A percentile compares a stretch with the other conserved stretches of the same genome.
Evolutionary conservation across 2,888 invertebrate species (phyloP).

Genomic region (Agrotis puta): DNA sequence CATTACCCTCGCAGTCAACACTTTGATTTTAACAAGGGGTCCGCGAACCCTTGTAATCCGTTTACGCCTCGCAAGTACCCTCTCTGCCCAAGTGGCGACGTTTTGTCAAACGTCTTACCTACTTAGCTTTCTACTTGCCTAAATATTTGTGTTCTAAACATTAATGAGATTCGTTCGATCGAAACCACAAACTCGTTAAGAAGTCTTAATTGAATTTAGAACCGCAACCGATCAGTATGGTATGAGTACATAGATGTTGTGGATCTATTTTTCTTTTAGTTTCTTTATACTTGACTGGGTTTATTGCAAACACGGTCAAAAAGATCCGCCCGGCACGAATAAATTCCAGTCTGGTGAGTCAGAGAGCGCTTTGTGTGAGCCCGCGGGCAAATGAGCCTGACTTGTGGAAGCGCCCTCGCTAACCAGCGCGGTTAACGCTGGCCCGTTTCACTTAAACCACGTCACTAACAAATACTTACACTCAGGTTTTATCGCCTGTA

Average conservation of each 20-base stretch:
- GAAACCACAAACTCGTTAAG: slow-evolving; percentile 34
- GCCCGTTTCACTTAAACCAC: slow-evolving; percentile 18
- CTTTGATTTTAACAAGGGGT: slow-evolving; percentile 85
- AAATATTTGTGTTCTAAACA: slow-evolving; percentile 72
- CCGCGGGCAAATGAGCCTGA: slow-evolving; percentile 61
- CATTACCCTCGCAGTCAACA: slow-evolving; percentile 84
- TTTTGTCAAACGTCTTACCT: slow-evolving; percentile 79
- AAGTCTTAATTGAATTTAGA: slow-evolving; percentile 44
- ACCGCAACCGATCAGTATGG: slow-evolving; percentile 20
- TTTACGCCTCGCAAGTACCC: slow-evolving; percentile 80
- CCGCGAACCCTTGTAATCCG: slow-evolving; percentile 84
- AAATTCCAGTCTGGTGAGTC: slow-evolving; percentile 68
- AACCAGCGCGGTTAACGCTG: slow-evolving; percentile 31
- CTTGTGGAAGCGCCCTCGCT: slow-evolving; percentile 35
- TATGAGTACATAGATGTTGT: slow-evolving; percentile 11
- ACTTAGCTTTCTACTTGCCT: slow-evolving; percentile 73
- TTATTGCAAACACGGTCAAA: slow-evolving; percentile 66
- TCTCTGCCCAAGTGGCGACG: slow-evolving; percentile 76
- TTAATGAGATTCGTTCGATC: slow-evolving; percentile 50
- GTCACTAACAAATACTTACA: slow-evolving; percentile 27
- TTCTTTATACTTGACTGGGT: slow-evolving; percentile 47
- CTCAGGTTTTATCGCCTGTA: slow-evolving; percentile 2
- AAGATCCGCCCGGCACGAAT: slow-evolving; percentile 61
- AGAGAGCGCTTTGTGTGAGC: slow-evolving; percentile 65
- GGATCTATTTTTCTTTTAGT: slow-evolving; percentile 9